A percentile compares a stretch with the other conserved stretches of the same genome.
Conservation (phyloP, 2,797 vertebrate genomes). For the Anabas testudineus region DNA sequence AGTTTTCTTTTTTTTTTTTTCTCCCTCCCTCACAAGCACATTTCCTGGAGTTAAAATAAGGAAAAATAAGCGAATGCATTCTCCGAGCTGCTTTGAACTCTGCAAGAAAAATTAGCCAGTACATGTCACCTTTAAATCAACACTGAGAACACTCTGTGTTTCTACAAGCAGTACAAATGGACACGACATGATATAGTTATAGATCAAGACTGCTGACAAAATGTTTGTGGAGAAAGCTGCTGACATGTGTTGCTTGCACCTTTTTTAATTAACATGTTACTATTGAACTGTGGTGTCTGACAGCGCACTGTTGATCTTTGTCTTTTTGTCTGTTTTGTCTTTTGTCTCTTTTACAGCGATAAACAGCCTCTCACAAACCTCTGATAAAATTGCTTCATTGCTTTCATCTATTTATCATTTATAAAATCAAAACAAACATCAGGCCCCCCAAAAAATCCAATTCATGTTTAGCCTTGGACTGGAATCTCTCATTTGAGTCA, state of each 20-base stretch:
- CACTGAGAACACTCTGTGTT: slow-evolving; percentile 1
- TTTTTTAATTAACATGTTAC: not conserved
- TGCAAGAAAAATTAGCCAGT: slow-evolving; percentile 10
- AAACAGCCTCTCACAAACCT: too few relatives aligned
- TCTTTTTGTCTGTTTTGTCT: not conserved
- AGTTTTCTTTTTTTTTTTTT: not conserved
- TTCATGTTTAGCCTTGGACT: not conserved
- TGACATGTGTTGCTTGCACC: slow-evolving; percentile 16
- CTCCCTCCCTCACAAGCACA: not conserved
- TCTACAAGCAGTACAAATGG: slow-evolving; percentile 5
- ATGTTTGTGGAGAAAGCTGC: slow-evolving; percentile 11
- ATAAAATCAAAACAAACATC: not conserved
- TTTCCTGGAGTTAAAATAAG: slow-evolving; percentile 18
- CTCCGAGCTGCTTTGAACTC: slow-evolving; percentile 9
- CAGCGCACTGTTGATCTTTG: not conserved
- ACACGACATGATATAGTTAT: slow-evolving; percentile 27
- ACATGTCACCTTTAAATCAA: slow-evolving; percentile 10
- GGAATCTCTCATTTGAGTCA: not conserved
- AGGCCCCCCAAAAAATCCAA: too few relatives aligned
- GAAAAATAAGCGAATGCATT: slow-evolving; percentile 4
- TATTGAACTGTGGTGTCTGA: not conserved
- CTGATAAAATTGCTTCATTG: not conserved
- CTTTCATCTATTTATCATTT: not conserved
- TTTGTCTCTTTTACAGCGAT: too few relatives aligned
- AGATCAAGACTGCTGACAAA: slow-evolving; percentile 28